Percentiles rank a stretch among this genome's conserved stretches.
phyloP scores from a whole-genome alignment of 2,797 vertebrate species.

The Apogon talboti region DNA sequence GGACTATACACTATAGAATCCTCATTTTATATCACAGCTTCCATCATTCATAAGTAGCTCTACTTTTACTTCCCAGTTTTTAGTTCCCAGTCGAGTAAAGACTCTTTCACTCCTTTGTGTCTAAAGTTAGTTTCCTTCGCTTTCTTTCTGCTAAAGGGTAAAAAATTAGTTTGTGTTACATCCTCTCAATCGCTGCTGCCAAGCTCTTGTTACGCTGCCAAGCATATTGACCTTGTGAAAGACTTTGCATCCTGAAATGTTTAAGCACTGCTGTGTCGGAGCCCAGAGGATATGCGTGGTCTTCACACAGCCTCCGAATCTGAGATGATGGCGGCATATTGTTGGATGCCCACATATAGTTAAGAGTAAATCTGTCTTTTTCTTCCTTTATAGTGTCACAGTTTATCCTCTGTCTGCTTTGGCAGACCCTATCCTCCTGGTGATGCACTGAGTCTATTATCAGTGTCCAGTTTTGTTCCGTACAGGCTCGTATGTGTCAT shows the following conservation, averaged over 20 bases:
- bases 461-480: constrained; percentile 16
- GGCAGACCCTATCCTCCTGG: constrained; percentile 30
- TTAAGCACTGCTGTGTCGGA: constrained; percentile 31
- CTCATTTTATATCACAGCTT: neutral
- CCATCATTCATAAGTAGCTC: too few relatives aligned
- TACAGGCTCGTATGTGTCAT: constrained; percentile 13
- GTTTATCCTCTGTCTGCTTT: constrained; percentile 11
- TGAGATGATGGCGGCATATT: constrained; percentile 6
- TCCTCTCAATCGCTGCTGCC: constrained; percentile 28
- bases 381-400: neutral
- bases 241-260: constrained; percentile 47
- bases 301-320: constrained; percentile 16
- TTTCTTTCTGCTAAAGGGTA: constrained; percentile 4
- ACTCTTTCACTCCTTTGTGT: neutral
- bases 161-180: constrained; percentile 17
- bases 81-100: neutral
- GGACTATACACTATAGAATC: too few relatives aligned
- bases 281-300: constrained; percentile 28
- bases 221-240: constrained; percentile 52
- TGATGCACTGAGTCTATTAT: constrained; percentile 4
- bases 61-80: neutral
- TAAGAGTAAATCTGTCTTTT: constrained; percentile 14
- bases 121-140: constrained; percentile 11
- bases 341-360: neutral
- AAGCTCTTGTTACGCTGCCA: constrained; percentile 43